Evolutionary conservation across 2,797 vertebrate species (phyloP).

Genomic region (Characodon lateralis): DNA sequence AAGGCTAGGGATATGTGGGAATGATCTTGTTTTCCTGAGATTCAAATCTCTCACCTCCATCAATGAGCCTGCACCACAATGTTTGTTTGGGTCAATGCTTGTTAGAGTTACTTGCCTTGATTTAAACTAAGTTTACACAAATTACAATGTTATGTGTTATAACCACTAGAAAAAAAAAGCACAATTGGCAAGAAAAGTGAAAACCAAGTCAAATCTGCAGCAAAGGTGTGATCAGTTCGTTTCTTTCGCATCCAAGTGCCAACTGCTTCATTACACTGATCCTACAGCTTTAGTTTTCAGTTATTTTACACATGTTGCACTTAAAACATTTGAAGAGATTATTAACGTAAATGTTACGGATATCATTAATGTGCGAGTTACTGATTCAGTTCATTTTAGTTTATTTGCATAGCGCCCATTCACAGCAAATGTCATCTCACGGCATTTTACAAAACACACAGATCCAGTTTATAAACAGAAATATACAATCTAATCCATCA

Average conservation of each 20-base stretch:
- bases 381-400: not conserved
- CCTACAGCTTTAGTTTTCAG: not conserved
- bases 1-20: no score
- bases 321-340: not conserved
- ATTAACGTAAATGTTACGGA: not conserved
- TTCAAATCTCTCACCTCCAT: no score
- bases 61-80: no score
- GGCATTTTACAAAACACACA: not conserved
- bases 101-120: not conserved
- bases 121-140: not conserved
- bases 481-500: not conserved
- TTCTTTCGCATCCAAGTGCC: not conserved
- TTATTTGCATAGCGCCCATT: not conserved
- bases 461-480: not conserved
- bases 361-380: not conserved
- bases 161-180: not conserved
- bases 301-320: not conserved
- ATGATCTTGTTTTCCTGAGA: no score
- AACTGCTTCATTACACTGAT: not conserved
- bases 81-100: no score
- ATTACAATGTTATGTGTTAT: not conserved
- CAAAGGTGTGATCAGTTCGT: not conserved
- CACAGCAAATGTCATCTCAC: no score
- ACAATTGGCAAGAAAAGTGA: not conserved
- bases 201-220: not conserved